Conservation (phyloP, 2,797 vertebrate genomes). For the Gallinago nigripennis region DNA sequence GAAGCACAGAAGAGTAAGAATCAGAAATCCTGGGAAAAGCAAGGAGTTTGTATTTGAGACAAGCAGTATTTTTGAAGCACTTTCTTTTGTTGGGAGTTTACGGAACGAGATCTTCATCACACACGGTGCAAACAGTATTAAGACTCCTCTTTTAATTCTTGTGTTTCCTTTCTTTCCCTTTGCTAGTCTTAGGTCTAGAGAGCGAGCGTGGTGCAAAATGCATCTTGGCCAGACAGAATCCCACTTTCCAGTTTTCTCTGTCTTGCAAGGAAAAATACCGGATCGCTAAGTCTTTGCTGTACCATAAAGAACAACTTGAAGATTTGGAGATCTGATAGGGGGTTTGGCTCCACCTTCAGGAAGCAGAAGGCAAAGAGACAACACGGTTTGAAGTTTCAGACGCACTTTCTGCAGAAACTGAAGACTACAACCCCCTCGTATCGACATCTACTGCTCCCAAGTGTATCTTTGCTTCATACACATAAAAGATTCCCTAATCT, state of each 20-base stretch:
- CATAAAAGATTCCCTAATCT: neutral
- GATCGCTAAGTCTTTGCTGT: neutral
- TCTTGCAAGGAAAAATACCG: neutral
- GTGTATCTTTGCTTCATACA: neutral
- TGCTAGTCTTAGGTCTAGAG: constrained; percentile 3
- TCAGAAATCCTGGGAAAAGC: neutral
- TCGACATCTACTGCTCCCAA: neutral
- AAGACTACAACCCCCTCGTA: neutral
- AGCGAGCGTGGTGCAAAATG: neutral
- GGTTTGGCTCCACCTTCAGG: constrained; percentile 78
- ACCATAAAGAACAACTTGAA: neutral
- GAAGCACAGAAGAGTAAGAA: neutral
- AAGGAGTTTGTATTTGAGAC: neutral
- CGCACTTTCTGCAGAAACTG: neutral
- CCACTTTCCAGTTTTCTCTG: neutral
- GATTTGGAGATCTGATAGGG: constrained; percentile 49
- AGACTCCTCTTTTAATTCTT: neutral
- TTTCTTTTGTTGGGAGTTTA: neutral
- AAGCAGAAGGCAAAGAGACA: constrained; percentile 37
- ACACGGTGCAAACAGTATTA: accelerated
- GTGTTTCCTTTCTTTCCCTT: neutral
- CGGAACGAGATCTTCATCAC: neutral
- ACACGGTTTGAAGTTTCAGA: neutral
- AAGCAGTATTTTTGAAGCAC: neutral
- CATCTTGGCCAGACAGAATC: constrained; percentile 11